Evolutionary conservation across 2,888 invertebrate genomes (phyloP).

Genomic region (Dasypogon diadema): DNA sequence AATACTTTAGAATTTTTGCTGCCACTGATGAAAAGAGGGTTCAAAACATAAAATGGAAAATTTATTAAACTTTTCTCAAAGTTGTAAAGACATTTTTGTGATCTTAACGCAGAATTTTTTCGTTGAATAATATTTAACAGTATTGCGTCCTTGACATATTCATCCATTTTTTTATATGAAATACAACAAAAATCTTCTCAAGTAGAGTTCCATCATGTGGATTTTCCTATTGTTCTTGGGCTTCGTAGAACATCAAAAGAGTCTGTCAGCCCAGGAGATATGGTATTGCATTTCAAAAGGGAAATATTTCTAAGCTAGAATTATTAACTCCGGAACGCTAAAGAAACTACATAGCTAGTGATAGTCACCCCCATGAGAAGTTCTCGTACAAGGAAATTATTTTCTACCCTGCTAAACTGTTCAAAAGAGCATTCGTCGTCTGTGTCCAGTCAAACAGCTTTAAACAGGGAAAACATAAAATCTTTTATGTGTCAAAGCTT

Average conservation of each 20-base stretch:
- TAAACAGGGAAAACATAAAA: not conserved
- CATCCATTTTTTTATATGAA: too few relatives aligned
- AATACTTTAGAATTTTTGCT: too few relatives aligned
- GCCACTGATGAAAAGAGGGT: too few relatives aligned
- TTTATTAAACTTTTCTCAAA: too few relatives aligned
- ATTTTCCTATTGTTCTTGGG: not conserved
- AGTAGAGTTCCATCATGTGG: not conserved
- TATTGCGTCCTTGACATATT: too few relatives aligned
- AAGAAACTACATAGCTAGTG: too few relatives aligned
- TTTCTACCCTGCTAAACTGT: not conserved
- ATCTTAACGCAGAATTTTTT: too few relatives aligned
- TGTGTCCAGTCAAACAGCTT: not conserved
- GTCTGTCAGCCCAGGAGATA: not conserved
- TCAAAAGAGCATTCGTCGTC: constrained; percentile 19
- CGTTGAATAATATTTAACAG: too few relatives aligned
- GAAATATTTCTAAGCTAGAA: constrained; percentile 10
- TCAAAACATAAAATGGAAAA: too few relatives aligned
- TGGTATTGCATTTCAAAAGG: constrained; percentile 17
- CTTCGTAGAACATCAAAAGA: not conserved
- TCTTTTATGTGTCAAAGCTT: not conserved
- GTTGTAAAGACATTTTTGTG: too few relatives aligned
- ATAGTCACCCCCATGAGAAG: not conserved
- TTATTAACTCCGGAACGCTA: constrained; percentile 14
- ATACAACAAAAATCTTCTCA: too few relatives aligned
- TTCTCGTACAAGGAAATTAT: not conserved